Evolutionary conservation across 2,113 vertebrate species (phyloP).

Genomic region (Dasyprocta punctata): DNA sequence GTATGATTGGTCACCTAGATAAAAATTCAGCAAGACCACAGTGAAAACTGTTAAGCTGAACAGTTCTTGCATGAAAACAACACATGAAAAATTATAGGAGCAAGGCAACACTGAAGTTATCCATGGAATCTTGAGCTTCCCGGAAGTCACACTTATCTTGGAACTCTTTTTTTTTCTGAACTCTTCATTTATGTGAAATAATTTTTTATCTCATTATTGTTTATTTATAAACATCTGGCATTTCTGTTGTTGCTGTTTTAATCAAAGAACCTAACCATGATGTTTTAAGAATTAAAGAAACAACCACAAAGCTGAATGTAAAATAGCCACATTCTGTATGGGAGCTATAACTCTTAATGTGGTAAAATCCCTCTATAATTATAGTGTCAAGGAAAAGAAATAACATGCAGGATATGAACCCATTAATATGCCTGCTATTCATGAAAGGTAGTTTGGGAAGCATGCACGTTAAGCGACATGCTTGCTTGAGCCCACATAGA

Average conservation of each 20-base stretch:
- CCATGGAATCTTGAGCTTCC: neutral
- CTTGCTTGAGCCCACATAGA: neutral
- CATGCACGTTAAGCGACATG: neutral
- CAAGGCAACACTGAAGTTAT: neutral
- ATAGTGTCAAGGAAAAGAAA: neutral
- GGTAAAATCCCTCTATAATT: slow-evolving; percentile 1
- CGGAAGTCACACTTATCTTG: neutral
- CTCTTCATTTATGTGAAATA: neutral
- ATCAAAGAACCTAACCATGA: neutral
- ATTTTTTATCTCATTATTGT: neutral
- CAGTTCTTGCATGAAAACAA: neutral
- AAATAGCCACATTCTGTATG: neutral
- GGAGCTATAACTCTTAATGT: neutral
- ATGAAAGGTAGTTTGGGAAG: neutral
- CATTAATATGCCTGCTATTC: neutral
- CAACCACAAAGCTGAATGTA: neutral
- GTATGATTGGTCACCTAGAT: neutral
- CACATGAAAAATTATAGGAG: neutral
- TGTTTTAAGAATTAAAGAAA: neutral
- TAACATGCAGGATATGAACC: neutral
- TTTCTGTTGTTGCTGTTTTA: neutral
- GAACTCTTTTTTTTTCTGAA: neutral
- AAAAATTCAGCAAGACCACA: neutral
- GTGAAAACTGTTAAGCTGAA: neutral
- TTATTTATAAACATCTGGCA: neutral